These are phyloP conservation scores for Glomeris maerens DNA, from an alignment of 1,140 invertebrate species.

Conservation along the genomic window DNA sequence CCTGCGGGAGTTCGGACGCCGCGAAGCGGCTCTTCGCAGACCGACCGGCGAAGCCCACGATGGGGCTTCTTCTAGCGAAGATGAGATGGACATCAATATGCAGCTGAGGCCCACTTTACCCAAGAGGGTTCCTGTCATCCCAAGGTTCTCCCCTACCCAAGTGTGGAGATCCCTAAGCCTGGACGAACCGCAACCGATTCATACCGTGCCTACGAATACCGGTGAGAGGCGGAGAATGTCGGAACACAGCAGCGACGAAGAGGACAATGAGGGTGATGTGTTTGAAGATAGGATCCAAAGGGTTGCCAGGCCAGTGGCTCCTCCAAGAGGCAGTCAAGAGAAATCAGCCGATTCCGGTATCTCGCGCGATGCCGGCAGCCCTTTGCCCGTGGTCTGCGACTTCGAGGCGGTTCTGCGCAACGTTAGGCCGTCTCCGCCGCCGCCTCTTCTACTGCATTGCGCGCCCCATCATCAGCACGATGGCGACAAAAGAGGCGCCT, in stretches of 20 bases:
- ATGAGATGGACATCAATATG: conserved; percentile 43
- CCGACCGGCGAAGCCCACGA: too few relatives aligned
- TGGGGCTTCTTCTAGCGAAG: conserved; percentile 17
- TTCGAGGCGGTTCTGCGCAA: conserved; percentile 15
- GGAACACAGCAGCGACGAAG: conserved; percentile 21
- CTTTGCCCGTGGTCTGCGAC: conserved; percentile 22
- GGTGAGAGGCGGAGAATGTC: conserved; percentile 21
- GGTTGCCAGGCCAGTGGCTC: conserved; percentile 36
- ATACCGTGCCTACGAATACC: conserved; percentile 7
- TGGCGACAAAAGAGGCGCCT: conserved; percentile 25
- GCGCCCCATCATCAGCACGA: conserved; percentile 1
- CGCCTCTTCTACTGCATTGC: neutral
- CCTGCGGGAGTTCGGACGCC: too few relatives aligned
- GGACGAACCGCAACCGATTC: too few relatives aligned
- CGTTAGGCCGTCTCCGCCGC: conserved; percentile 4
- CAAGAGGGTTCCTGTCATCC: conserved; percentile 54
- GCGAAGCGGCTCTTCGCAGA: too few relatives aligned
- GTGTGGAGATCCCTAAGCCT: conserved; percentile 54
- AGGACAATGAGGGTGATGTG: conserved; percentile 20
- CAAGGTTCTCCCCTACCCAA: conserved; percentile 61
- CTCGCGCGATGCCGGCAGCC: conserved; percentile 49
- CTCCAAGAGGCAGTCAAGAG: conserved; percentile 33
- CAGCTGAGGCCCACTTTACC: conserved; percentile 58
- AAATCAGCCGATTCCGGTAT: conserved; percentile 66
- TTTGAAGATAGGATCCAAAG: conserved; percentile 40